Conservation (phyloP, 2,888 invertebrate species). For the Encarsia formosa region DNA sequence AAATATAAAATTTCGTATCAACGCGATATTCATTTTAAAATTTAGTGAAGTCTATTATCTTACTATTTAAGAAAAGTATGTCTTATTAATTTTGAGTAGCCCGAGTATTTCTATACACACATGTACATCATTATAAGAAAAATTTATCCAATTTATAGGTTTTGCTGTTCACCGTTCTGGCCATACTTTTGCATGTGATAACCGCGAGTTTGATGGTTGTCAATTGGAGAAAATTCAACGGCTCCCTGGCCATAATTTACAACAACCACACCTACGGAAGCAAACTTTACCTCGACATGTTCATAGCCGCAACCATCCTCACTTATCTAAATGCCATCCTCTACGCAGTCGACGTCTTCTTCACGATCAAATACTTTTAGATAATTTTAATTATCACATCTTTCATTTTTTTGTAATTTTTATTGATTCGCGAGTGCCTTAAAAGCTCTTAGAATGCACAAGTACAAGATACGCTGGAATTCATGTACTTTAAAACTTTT, state of each 20-base stretch:
- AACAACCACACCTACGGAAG: constrained; percentile 58
- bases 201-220: constrained; percentile 64
- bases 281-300: constrained; percentile 65
- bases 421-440: constrained; percentile 11
- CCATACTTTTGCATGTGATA: constrained; percentile 61
- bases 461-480: too few relatives aligned
- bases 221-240: constrained; percentile 48
- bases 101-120: too few relatives aligned
- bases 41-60: too few relatives aligned
- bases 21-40: too few relatives aligned
- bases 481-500: too few relatives aligned
- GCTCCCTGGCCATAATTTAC: constrained; percentile 45
- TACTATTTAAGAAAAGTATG: too few relatives aligned
- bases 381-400: background rate
- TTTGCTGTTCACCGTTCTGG: constrained; percentile 60
- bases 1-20: too few relatives aligned
- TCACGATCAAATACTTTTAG: constrained; percentile 55
- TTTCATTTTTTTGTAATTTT: background rate
- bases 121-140: too few relatives aligned
- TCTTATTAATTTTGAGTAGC: too few relatives aligned
- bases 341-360: constrained; percentile 61
- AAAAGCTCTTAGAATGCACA: constrained; percentile 2
- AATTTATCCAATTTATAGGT: too few relatives aligned
- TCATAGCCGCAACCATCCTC: constrained; percentile 63
- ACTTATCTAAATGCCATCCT: constrained; percentile 60